Evolutionary conservation across 2,797 vertebrate genomes (phyloP), one percentile per base, ranked within the genome.

Genomic region (Vireo griseus): DNA sequence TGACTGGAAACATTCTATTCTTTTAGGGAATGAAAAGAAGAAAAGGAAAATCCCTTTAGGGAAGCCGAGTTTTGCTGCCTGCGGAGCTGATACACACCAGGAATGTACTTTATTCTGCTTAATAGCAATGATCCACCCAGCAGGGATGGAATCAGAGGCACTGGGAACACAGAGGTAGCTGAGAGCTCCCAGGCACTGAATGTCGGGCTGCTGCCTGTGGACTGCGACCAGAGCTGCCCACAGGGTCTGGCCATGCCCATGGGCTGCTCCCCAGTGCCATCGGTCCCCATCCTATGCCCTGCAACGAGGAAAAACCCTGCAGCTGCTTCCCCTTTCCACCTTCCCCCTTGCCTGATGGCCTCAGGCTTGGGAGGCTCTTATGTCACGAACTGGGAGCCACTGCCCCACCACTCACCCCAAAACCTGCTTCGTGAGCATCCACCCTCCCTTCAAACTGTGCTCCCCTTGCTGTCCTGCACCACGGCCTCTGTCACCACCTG

Each of bases 241-340:
- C 35, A 20, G 11, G 33, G 12, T 15, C 63, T 48, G 76, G 76
- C n/a, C 4, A 0, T 9, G 12, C 18, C 13, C 18, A 8, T 1
- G 6, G 54, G 47, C 39, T 39, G n/a, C 75, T 18, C 6, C 12
- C 47, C 18, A 2, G 6, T 6, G 50, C 67, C 48, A 3, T 7
- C 0, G 0, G 42, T 57, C 63, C 45, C 68, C 4, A 4, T 80
- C 88, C 68, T 28, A 58, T 0, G 0, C 3, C 3, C 63, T 72
- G 83, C 48, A 72, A 86, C 28, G 16, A 2, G 62, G 88, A 79
- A 93, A 96, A 92, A 20, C 71, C 94, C 86, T 0, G 0, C 6
- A 4, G 63, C 71, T 3, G 8, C 95, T 96, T 96, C 96, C 80
- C 35, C 80, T 95, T 95, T 95, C 77, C 29, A 2, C 47, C 79